Conservation (phyloP, 1,140 invertebrate genomes). For the Brachionus sp. region DNA sequence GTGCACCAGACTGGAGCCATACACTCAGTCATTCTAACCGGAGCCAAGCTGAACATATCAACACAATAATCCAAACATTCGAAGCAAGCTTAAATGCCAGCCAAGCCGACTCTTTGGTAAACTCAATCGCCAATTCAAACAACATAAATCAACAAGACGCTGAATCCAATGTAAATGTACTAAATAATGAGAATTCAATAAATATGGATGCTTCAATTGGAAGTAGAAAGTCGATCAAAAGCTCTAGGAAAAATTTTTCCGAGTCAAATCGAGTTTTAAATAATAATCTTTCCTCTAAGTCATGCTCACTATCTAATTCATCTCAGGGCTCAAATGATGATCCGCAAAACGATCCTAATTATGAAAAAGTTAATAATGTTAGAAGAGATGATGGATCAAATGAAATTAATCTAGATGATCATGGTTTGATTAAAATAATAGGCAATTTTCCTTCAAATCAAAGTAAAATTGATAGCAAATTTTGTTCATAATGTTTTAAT, state of each 20-base stretch:
- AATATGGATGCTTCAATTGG: conserved; percentile 24
- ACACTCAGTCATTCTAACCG: neutral
- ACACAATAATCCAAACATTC: neutral
- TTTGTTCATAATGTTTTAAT: neutral
- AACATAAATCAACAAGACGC: neutral
- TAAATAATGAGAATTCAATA: conserved; percentile 9
- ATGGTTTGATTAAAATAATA: conserved; percentile 1
- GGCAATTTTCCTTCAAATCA: neutral
- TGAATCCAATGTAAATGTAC: conserved; percentile 18
- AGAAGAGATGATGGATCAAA: neutral
- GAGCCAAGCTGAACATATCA: neutral
- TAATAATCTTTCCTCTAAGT: conserved; percentile 25
- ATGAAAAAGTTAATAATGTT: neutral
- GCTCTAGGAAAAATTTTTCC: neutral
- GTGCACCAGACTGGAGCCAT: neutral
- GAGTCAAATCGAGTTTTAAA: neutral
- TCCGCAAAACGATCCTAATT: neutral
- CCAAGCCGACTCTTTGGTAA: conserved; percentile 23
- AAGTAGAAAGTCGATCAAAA: conserved; percentile 18
- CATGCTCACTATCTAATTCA: neutral
- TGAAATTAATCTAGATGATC: conserved; percentile 11
- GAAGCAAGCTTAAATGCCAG: conserved; percentile 3
- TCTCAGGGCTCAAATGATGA: conserved; percentile 1
- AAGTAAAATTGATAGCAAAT: neutral
- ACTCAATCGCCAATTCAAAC: neutral